A percentile compares a stretch with the other conserved stretches of the same genome.
Conservation (phyloP, 1,140 invertebrate species). For the Drosophila pandora region DNA sequence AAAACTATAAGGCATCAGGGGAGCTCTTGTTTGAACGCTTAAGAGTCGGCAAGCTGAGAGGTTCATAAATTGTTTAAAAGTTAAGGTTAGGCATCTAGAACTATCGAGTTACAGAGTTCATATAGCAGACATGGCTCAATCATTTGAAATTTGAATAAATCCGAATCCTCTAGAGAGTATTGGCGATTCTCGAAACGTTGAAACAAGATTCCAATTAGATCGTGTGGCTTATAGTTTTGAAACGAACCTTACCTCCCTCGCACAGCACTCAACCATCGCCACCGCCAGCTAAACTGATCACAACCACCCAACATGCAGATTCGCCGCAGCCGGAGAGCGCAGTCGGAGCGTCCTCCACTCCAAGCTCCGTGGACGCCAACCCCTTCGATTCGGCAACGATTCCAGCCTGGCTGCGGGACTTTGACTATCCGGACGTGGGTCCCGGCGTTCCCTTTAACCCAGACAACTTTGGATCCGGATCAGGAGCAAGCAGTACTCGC, state of each 20-base stretch:
- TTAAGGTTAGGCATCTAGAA: not conserved
- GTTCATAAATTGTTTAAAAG: not conserved
- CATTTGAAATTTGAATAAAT: not conserved
- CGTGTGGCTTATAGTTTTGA: not conserved
- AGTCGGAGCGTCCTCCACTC: constrained; percentile 22
- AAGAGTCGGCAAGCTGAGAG: not conserved
- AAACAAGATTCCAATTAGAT: not conserved
- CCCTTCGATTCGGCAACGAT: constrained; percentile 74
- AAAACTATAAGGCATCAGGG: constrained; percentile 4
- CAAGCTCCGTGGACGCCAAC: constrained; percentile 49
- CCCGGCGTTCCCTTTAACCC: constrained; percentile 77
- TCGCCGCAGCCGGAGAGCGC: constrained; percentile 21
- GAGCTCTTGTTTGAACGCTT: not conserved
- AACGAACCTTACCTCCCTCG: constrained; percentile 29
- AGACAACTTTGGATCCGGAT: constrained; percentile 49
- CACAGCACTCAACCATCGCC: constrained; percentile 45
- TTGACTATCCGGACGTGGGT: constrained; percentile 81
- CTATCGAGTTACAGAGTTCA: no score
- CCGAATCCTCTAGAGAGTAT: not conserved
- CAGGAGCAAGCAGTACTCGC: constrained; percentile 18
- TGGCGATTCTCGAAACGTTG: not conserved
- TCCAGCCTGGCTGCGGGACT: constrained; percentile 74
- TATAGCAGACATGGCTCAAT: no score
- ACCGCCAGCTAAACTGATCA: constrained; percentile 39
- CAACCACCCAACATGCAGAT: constrained; percentile 54